phyloP scores from a whole-genome alignment of 2,888 invertebrate genomes.

The Omphaloscelis lunosa region DNA sequence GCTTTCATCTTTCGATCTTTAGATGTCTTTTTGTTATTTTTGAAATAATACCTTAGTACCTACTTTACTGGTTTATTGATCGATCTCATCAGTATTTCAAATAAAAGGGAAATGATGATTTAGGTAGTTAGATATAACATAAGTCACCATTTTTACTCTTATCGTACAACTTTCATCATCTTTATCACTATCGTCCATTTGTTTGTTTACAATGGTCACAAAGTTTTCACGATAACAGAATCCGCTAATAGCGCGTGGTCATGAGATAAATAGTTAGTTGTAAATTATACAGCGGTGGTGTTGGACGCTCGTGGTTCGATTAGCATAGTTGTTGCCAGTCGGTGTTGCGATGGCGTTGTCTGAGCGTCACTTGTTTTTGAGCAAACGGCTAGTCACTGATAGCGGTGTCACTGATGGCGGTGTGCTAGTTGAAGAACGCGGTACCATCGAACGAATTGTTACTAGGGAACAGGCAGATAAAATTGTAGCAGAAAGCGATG shows the following conservation, averaged over 20 bases:
- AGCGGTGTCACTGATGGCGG: conserved; percentile 90
- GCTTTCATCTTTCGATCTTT: not conserved
- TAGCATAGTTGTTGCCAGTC: conserved; percentile 45
- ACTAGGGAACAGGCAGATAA: conserved; percentile 85
- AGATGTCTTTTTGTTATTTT: no score
- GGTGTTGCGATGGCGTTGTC: conserved; percentile 73
- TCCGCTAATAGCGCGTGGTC: conserved; percentile 53
- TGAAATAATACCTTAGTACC: no score
- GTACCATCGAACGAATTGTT: conserved; percentile 90
- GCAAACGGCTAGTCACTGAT: conserved; percentile 88
- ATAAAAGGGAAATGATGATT: not conserved
- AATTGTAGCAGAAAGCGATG: conserved; percentile 84
- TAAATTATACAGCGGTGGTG: conserved; percentile 62
- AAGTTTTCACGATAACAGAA: conserved; percentile 59
- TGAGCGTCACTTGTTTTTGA: conserved; percentile 84
- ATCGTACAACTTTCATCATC: conserved; percentile 53
- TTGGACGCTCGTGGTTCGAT: conserved; percentile 66
- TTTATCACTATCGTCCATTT: conserved; percentile 58
- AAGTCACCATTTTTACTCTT: conserved; percentile 27
- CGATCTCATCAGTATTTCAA: not conserved
- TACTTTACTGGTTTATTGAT: not conserved
- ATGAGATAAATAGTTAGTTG: conserved; percentile 70
- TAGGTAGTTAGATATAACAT: not conserved
- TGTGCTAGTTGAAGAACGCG: conserved; percentile 90
- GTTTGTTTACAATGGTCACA: conserved; percentile 67